Evolutionary conservation across 2,888 invertebrate genomes (phyloP).

Genomic region (Petrolisthes cinctipes): DNA sequence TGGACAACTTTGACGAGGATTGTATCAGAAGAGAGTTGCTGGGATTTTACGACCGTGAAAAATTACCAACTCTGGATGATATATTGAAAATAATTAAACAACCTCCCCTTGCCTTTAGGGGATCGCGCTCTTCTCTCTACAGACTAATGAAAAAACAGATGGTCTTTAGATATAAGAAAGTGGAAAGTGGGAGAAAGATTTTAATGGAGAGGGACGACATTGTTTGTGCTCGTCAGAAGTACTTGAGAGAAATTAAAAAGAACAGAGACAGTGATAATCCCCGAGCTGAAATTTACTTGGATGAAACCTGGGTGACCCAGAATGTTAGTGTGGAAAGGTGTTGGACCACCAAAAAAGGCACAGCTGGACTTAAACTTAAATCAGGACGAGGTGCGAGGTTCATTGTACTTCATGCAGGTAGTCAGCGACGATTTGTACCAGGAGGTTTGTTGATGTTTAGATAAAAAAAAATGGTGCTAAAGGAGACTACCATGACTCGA

Average conservation of each 20-base stretch:
- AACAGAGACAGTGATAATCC: neutral
- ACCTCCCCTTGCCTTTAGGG: neutral
- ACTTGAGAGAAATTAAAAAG: neutral
- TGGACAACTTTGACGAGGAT: conserved; percentile 7
- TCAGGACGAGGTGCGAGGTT: neutral
- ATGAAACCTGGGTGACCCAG: conserved; percentile 6
- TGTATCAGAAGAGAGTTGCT: conserved; percentile 6
- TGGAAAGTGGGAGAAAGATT: too few species aligned
- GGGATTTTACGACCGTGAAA: neutral
- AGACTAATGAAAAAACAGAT: neutral
- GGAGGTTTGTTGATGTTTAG: conserved; percentile 17
- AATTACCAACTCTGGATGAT: neutral
- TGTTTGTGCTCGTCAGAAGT: neutral
- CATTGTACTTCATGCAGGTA: neutral
- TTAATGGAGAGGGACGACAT: conserved; percentile 4
- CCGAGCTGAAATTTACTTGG: neutral
- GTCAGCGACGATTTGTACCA: neutral
- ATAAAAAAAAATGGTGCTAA: neutral
- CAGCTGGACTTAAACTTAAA: neutral
- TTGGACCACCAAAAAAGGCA: neutral
- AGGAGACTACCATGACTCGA: neutral
- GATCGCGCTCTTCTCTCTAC: neutral
- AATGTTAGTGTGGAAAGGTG: neutral
- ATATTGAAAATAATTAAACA: neutral
- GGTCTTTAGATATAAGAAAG: neutral